Percentiles rank a stretch among this genome's conserved stretches.
Conservation (phyloP, 2,113 vertebrate species). For the Hoplias malabaricus region DNA sequence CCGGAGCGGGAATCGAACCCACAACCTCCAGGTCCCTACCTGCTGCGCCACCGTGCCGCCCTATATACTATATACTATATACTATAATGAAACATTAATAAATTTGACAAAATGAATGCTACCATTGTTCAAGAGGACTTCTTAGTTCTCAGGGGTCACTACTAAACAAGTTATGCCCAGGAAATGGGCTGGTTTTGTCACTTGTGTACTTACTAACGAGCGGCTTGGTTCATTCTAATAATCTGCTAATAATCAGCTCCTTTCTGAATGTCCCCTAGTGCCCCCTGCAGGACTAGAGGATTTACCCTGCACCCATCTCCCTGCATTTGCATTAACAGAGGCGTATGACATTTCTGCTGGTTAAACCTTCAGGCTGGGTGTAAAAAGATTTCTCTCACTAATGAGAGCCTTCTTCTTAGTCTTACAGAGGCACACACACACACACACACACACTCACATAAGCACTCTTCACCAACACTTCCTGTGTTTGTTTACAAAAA, state of each 20-base stretch:
- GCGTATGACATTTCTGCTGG: neutral
- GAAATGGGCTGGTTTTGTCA: no score
- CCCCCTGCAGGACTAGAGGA: neutral
- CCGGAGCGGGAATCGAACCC: no score
- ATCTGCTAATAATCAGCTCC: neutral
- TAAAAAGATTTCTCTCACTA: neutral
- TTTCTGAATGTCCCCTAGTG: neutral
- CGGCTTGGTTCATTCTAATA: no score
- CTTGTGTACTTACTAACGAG: no score
- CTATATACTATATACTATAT: no score
- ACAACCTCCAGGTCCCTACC: no score
- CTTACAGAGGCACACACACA: slow-evolving; percentile 7
- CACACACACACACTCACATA: slow-evolving; percentile 45
- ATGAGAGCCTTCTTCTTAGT: neutral
- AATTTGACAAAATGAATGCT: no score
- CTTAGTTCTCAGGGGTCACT: no score
- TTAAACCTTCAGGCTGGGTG: neutral
- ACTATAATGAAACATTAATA: no score
- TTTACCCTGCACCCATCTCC: neutral
- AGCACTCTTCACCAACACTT: slow-evolving; percentile 17
- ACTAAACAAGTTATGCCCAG: no score
- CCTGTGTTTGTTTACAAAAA: slow-evolving; percentile 16
- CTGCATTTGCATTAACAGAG: neutral
- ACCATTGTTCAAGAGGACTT: no score
- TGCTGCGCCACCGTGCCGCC: no score